Percentiles rank a stretch among this genome's conserved stretches.
Conservation (phyloP, 2,888 invertebrate genomes). For the Dysmachus trigonus region DNA sequence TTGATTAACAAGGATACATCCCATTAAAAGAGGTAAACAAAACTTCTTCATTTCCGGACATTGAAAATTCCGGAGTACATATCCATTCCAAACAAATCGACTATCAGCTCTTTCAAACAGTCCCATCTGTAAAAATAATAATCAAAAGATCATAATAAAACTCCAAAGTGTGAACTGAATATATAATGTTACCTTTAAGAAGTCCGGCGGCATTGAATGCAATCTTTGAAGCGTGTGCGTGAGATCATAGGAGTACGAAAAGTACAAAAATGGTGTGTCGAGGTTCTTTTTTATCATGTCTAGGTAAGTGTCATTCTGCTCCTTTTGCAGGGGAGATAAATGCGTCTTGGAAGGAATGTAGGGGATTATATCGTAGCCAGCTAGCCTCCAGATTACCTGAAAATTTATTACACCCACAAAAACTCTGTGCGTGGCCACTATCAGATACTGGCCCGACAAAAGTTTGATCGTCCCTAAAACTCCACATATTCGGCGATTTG, state of each 20-base stretch:
- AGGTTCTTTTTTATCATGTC: slow-evolving; percentile 85
- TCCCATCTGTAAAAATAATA: slow-evolving; percentile 72
- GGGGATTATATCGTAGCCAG: slow-evolving; percentile 83
- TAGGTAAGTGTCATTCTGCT: slow-evolving; percentile 85
- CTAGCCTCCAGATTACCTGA: slow-evolving; percentile 80
- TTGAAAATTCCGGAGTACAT: slow-evolving; percentile 79
- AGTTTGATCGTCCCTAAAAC: slow-evolving; percentile 86
- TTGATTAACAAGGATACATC: slow-evolving; percentile 69
- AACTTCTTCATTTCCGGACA: slow-evolving; percentile 80
- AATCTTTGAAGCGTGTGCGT: slow-evolving; percentile 91
- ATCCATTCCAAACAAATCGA: slow-evolving; percentile 94
- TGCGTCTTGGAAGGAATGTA: slow-evolving; percentile 86
- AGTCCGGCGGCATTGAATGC: slow-evolving; percentile 84
- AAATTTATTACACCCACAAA: slow-evolving; percentile 82
- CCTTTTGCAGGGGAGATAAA: slow-evolving; percentile 82
- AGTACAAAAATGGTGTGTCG: slow-evolving; percentile 88
- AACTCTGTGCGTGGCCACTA: slow-evolving; percentile 86
- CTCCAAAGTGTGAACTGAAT: neutral
- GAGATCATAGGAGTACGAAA: slow-evolving; percentile 92
- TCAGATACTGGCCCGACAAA: slow-evolving; percentile 85
- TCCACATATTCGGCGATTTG: slow-evolving; percentile 81
- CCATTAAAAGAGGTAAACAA: slow-evolving; percentile 89
- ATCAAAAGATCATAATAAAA: neutral
- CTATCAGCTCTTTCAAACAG: slow-evolving; percentile 82
- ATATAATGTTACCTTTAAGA: slow-evolving; percentile 69